Conservation (phyloP, 2,888 invertebrate species). For the Blastobasis adustella region DNA sequence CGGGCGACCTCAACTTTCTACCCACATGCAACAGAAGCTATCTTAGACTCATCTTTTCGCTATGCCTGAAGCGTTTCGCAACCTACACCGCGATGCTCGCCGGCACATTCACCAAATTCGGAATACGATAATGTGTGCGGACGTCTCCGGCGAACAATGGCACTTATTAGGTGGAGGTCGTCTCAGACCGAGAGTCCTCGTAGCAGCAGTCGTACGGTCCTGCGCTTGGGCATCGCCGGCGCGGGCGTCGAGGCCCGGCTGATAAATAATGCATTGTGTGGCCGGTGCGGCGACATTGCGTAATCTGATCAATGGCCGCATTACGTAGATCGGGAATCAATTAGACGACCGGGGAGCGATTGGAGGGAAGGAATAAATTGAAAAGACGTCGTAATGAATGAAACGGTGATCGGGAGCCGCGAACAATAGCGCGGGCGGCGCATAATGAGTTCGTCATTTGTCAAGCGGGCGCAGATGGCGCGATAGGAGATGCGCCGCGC, state of each 20-base stretch:
- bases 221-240: background rate
- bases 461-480: conserved; percentile 25
- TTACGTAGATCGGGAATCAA: conserved; percentile 49
- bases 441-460: conserved; percentile 44
- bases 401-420: conserved; percentile 28
- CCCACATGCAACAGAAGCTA: conserved; percentile 47
- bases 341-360: conserved; percentile 49
- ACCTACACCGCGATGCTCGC: conserved; percentile 42
- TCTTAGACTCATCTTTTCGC: conserved; percentile 43
- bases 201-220: too few relatives aligned
- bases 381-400: conserved; percentile 26
- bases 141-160: conserved; percentile 51
- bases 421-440: conserved; percentile 31
- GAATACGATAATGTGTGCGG: conserved; percentile 53
- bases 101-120: conserved; percentile 61
- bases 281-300: conserved; percentile 68
- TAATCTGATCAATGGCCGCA: conserved; percentile 66
- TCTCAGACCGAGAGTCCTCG: too few relatives aligned
- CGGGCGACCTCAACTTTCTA: conserved; percentile 53
- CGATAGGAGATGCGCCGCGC: conserved; percentile 8
- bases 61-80: conserved; percentile 52
- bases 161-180: conserved; percentile 20
- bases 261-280: conserved; percentile 60
- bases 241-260: conserved; percentile 19
- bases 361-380: conserved; percentile 43